Conservation (phyloP, 2,888 invertebrate genomes). For the Patella pellucida region DNA sequence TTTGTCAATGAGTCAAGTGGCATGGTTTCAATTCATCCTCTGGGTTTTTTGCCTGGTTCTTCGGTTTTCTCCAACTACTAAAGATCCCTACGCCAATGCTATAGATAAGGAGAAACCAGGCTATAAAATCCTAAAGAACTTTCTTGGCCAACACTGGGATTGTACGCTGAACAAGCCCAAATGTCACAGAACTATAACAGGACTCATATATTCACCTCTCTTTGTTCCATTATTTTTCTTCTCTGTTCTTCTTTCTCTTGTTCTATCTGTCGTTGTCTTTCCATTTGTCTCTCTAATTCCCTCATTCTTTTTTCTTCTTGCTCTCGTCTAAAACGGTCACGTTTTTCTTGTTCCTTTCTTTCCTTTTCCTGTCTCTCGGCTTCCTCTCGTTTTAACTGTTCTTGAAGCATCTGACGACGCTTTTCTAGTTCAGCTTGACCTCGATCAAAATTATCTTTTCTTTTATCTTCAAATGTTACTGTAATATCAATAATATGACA, state of each 20-base stretch:
- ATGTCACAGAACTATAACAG: no score
- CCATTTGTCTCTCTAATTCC: conserved; percentile 86
- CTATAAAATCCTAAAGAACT: no score
- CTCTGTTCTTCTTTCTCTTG: conserved; percentile 80
- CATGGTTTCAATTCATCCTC: no score
- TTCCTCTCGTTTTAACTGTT: conserved; percentile 85
- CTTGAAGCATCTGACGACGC: conserved; percentile 87
- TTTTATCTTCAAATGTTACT: conserved; percentile 90
- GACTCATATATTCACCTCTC: conserved; percentile 67
- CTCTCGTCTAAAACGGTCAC: conserved; percentile 81
- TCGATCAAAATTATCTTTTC: conserved; percentile 96
- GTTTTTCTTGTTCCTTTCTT: conserved; percentile 86
- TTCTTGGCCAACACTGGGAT: no score
- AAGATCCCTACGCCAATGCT: no score
- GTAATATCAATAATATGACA: no score
- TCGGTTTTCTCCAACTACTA: no score
- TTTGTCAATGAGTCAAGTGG: no score
- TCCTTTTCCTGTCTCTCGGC: conserved; percentile 69
- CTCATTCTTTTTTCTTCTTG: conserved; percentile 86
- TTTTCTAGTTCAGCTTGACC: conserved; percentile 97
- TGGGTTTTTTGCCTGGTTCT: no score
- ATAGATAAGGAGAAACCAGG: no score
- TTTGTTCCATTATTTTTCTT: conserved; percentile 83
- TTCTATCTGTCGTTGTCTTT: conserved; percentile 76
- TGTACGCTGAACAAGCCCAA: no score